Evolutionary conservation across 2,797 vertebrate genomes (phyloP).

Genomic region (Acanthurus lineatus): DNA sequence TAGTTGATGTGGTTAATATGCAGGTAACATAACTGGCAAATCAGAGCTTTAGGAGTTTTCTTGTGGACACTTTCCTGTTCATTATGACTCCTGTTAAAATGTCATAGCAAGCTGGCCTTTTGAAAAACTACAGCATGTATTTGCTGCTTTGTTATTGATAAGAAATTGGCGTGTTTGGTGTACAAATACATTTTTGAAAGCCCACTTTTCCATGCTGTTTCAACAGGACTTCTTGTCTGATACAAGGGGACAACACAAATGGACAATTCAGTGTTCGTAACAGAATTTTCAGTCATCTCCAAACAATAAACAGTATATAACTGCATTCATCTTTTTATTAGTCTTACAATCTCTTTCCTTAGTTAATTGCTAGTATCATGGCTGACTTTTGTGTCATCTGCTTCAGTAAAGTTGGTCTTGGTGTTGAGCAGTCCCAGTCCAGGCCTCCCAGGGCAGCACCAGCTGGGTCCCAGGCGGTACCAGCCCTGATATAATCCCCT

Average conservation of each 20-base stretch:
- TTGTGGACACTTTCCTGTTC: not conserved
- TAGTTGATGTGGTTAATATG: not conserved
- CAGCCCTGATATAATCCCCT: constrained; percentile 91
- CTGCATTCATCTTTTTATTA: not conserved
- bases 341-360: not conserved
- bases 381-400: constrained; percentile 14
- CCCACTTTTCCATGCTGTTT: not conserved
- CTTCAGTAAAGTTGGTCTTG: constrained; percentile 44
- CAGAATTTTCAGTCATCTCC: not conserved
- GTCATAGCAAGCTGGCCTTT: not conserved
- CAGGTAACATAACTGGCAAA: not conserved
- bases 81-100: not conserved
- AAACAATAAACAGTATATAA: not conserved
- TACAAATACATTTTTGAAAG: not conserved
- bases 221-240: not conserved
- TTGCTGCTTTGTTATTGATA: not conserved
- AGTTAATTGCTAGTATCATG: constrained; percentile 32
- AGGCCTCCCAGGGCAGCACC: constrained; percentile 91
- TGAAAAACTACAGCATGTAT: not conserved
- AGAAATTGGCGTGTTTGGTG: not conserved
- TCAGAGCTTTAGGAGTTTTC: not conserved
- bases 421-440: constrained; percentile 88
- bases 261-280: not conserved
- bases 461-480: constrained; percentile 87
- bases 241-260: not conserved